Evolutionary conservation across 2,888 invertebrate species (phyloP), one percentile per base, ranked within the genome.

Genomic region (Asteroscopus sphinx): DNA sequence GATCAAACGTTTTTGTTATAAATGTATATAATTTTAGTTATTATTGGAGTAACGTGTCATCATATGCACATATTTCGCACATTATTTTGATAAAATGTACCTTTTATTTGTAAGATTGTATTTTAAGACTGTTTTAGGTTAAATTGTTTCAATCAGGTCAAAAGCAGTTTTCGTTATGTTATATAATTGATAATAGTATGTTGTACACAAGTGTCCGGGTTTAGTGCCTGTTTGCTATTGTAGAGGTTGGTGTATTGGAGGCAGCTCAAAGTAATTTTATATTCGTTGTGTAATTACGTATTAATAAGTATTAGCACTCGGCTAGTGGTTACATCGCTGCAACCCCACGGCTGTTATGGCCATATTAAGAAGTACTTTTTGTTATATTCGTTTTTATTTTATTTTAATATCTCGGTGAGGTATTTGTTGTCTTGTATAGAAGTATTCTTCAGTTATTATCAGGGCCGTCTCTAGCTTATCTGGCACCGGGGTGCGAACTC

Each of bases 41-140:
- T 64, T 69, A 75, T 71, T 64, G 55, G 60, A 60, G 58, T 72
- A 59, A 66, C 59, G 72, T 77, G 72, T 68, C 60, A 65, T 61
- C 54, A 55, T 35, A 66, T 48, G 69, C 74, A 69, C 78, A 80
- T 77, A 70, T 68, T 84, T 80, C 85, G 87, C 88, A 89, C 88
- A 86, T 85, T 80, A 78, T 83, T 85, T 82, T 79, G 77, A 74
- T 78, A 77, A 77, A 77, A 68, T 77, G 69, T 79, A 76, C 74
- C 70, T 73, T 76, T 80, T 69, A 71, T 81, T 79, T 77, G 45
- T 83, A 80, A 82, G 76, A 68, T 77, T 78, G 76, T 83, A 82
- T 73, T 79, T 84, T 88, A 90, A 90, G 89, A 88, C 90, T 90
- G 90, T 88, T 83, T 79, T 89, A 86, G 86, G 71, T 85, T 85